These are phyloP conservation scores for Caenorhabditis imperialis DNA, from an alignment of 2,888 invertebrate species.

Conservation along the genomic window DNA sequence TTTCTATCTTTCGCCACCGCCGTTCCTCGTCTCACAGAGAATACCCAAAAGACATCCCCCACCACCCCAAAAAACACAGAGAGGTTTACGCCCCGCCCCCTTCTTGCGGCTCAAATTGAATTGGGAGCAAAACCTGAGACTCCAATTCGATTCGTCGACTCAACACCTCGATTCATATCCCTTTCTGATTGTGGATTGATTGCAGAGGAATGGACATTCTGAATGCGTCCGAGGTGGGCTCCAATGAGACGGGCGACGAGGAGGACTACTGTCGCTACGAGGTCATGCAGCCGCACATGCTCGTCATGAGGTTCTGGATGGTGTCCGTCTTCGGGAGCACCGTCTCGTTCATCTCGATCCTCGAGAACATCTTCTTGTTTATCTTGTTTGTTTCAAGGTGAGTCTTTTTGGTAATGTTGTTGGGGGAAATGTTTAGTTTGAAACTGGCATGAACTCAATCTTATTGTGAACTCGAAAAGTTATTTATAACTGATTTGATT, in stretches of 20 bases:
- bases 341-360: conserved; percentile 68
- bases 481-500: no score
- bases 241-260: conserved; percentile 7
- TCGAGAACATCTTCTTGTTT: conserved; percentile 74
- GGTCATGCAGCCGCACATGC: conserved; percentile 55
- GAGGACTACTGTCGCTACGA: conserved; percentile 55
- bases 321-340: conserved; percentile 72
- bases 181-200: no score
- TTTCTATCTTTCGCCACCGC: conserved; percentile 8
- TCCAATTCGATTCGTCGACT: no score
- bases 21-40: not conserved
- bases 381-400: conserved; percentile 68
- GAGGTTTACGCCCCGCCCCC: no score
- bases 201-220: conserved; percentile 9
- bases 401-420: conserved; percentile 18
- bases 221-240: conserved; percentile 11
- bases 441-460: no score
- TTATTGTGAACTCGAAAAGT: no score
- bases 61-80: no score
- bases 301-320: conserved; percentile 68
- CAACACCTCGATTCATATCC: no score
- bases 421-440: no score
- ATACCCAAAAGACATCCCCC: no score
- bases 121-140: no score
- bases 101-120: no score